Evolutionary conservation across 2,888 invertebrate genomes (phyloP), one percentile per base, ranked within the genome.

Genomic region (Ormyrus thymus): DNA sequence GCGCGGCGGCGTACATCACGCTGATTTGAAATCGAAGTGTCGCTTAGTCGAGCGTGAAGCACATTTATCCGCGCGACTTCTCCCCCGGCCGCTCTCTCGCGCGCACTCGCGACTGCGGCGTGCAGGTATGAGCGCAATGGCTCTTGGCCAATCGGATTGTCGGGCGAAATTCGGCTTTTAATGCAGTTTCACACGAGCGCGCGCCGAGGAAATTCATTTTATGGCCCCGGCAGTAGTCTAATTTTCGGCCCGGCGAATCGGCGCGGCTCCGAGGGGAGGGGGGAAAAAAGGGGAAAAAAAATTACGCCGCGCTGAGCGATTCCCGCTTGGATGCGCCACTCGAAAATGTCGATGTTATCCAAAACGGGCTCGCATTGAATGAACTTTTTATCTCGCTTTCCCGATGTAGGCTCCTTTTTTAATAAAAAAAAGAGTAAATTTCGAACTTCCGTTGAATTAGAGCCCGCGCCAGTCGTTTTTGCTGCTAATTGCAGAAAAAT

Each of bases 31-130:
- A 89, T 89, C 87, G 87, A 87, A 86, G 86, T 87, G 87, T 87
- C 87, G 89, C 87, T 88, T 89, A 88, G 86, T 87, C 86, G 84
- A 88, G 86, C 89, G 86, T 88, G 87, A 89, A 89, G 86, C 88
- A 86, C 87, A 88, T 88, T 89, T 87, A 87, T 86, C 86, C 86
- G 84, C 84, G 84, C 86, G 84, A 85, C 82, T 82, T 83, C 81
- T 71, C 69, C 48, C 61, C 9, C 56, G 9, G 81, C 11, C n/a
- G 11, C n/a, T 29, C 29, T 43, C n/a, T 45, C 29, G 15, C 50
- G 0, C 8, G 15, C 1, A n/a, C 13, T 15, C 50, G 13, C 11
- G 9, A n/a, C 55, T 11, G 5, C 29, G 15, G 10, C 11, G 51
- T 48, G 55, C 9, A 0, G 45, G 15, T 29, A 55, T 13, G 51